Percentiles rank a stretch among this genome's conserved stretches.
phyloP scores from a whole-genome alignment of 2,888 invertebrate species.

The Bruchidius siliquastri region DNA sequence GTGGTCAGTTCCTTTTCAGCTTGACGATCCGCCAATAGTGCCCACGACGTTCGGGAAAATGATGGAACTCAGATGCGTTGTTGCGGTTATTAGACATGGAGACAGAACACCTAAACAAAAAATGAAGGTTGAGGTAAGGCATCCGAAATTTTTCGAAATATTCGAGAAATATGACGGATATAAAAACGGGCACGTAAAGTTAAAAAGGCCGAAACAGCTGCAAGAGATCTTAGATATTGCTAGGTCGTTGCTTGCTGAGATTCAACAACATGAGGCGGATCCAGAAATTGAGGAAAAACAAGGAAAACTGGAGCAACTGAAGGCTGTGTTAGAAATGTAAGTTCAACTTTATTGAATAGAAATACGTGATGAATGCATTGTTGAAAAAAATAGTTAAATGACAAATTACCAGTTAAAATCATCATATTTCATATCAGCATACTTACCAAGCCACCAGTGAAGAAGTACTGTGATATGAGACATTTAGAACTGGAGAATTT shows the following conservation, averaged over 20 bases:
- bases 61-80: slow-evolving; percentile 89
- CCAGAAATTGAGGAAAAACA: slow-evolving; percentile 95
- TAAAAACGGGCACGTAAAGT: slow-evolving; percentile 92
- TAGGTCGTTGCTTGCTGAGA: slow-evolving; percentile 81
- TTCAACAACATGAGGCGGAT: slow-evolving; percentile 81
- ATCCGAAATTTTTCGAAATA: slow-evolving; percentile 96
- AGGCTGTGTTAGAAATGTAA: slow-evolving; percentile 98
- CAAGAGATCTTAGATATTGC: slow-evolving; percentile 98
- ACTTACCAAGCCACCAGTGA: no score
- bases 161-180: slow-evolving; percentile 97
- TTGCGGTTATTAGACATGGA: slow-evolving; percentile 95
- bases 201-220: slow-evolving; percentile 94
- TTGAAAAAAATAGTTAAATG: no score
- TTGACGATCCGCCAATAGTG: slow-evolving; percentile 98
- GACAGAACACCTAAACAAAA: slow-evolving; percentile 99
- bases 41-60: slow-evolving; percentile 99
- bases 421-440: no score
- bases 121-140: slow-evolving; percentile 99
- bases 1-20: slow-evolving; percentile 94
- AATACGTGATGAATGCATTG: no score
- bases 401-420: no score
- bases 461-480: no score
- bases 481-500: no score
- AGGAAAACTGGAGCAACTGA: slow-evolving; percentile 93
- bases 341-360: slow-evolving; percentile 30